These are phyloP conservation scores for Cataglyphis altisquamis DNA, from an alignment of 2,888 invertebrate genomes.

Conservation along the genomic window DNA sequence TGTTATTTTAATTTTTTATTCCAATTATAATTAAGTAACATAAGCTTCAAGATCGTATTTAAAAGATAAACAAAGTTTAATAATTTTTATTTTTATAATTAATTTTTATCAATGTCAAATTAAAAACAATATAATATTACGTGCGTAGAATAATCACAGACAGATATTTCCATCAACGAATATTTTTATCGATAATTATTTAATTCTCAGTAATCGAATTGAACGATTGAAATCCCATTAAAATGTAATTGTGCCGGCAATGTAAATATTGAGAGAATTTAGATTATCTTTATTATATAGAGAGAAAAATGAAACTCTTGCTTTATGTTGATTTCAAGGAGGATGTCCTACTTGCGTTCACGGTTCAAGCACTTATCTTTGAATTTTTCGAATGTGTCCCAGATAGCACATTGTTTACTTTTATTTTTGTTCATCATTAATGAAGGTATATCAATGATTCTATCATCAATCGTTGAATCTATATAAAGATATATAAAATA, in stretches of 20 bases:
- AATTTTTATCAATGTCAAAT: not conserved
- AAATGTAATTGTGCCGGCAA: not conserved
- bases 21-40: not conserved
- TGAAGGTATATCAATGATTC: conserved; percentile 13
- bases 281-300: not conserved
- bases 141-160: not conserved
- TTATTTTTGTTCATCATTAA: conserved; percentile 28
- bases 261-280: not conserved
- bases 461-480: conserved; percentile 43
- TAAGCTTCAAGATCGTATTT: not conserved
- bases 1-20: not conserved
- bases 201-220: not conserved
- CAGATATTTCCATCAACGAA: not conserved
- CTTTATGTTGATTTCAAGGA: conserved; percentile 24
- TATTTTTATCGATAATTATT: not conserved
- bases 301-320: conserved; percentile 11
- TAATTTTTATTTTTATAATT: not conserved
- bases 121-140: not conserved
- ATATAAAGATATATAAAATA: not conserved
- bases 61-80: not conserved
- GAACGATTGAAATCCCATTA: not conserved
- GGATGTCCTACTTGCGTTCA: conserved; percentile 47
- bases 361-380: conserved; percentile 38
- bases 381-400: conserved; percentile 23
- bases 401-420: conserved; percentile 25